Evolutionary conservation across 2,888 invertebrate genomes (phyloP).

Genomic region (Bedellia somnulentella): DNA sequence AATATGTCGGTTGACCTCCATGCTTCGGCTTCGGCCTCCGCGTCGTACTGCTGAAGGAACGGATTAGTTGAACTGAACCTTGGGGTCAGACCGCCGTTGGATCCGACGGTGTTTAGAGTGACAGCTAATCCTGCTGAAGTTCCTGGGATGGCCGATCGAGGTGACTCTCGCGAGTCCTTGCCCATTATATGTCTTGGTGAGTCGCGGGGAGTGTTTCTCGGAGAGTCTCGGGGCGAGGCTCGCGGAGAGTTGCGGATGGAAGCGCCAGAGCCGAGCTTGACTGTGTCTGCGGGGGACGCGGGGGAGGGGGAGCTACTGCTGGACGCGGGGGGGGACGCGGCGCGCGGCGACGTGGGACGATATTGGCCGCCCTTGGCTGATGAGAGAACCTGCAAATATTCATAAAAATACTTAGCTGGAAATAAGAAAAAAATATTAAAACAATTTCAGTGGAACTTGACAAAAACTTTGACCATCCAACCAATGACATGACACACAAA

Average conservation of each 20-base stretch:
- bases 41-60: constrained; percentile 60
- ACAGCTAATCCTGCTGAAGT: constrained; percentile 66
- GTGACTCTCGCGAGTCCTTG: constrained; percentile 18
- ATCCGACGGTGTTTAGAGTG: constrained; percentile 44
- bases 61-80: constrained; percentile 62
- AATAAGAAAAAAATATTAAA: background rate
- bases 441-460: background rate
- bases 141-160: constrained; percentile 49
- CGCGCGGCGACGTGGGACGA: constrained; percentile 71
- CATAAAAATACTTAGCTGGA: no score
- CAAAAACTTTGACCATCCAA: no score
- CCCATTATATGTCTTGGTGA: constrained; percentile 28
- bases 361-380: constrained; percentile 72
- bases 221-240: constrained; percentile 27
- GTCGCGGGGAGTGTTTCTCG: constrained; percentile 26
- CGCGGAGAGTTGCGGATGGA: constrained; percentile 41
- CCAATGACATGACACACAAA: no score
- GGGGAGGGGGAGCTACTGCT: constrained; percentile 81
- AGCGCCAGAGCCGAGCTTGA: constrained; percentile 64
- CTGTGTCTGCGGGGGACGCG: constrained; percentile 77
- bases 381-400: constrained; percentile 64
- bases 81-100: constrained; percentile 20
- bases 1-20: constrained; percentile 52
- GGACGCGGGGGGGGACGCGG: constrained; percentile 70
- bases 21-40: constrained; percentile 49